These are phyloP conservation scores for Galerucella pusilla DNA, from an alignment of 2,888 invertebrate species.

Conservation along the genomic window DNA sequence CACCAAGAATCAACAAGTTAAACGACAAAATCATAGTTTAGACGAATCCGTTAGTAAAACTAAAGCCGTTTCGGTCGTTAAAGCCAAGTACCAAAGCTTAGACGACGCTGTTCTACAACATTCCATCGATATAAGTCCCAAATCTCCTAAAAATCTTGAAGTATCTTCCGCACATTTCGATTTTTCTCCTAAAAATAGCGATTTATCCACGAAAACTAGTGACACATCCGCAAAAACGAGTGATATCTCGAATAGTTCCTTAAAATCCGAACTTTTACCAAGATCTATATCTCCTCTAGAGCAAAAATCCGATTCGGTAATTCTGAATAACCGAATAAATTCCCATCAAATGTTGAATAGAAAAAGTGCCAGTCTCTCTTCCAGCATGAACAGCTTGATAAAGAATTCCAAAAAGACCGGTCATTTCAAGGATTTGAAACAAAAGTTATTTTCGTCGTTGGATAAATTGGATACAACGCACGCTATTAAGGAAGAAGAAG, in stretches of 20 bases:
- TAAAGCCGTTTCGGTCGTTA: conserved; percentile 65
- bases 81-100: conserved; percentile 75
- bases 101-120: conserved; percentile 70
- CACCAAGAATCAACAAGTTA: conserved; percentile 61
- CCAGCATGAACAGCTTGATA: conserved; percentile 63
- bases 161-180: conserved; percentile 34
- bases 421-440: conserved; percentile 70
- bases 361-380: conserved; percentile 60
- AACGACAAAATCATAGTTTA: conserved; percentile 79
- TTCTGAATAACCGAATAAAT: conserved; percentile 60
- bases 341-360: conserved; percentile 49
- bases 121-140: conserved; percentile 46
- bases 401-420: conserved; percentile 63
- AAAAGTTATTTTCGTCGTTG: conserved; percentile 69
- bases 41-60: conserved; percentile 75
- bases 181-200: conserved; percentile 35
- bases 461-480: conserved; percentile 68
- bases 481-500: conserved; percentile 61
- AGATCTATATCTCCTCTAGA: conserved; percentile 64
- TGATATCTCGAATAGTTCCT: conserved; percentile 28
- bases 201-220: conserved; percentile 27
- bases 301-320: conserved; percentile 62
- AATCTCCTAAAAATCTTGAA: conserved; percentile 44
- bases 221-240: conserved; percentile 31
- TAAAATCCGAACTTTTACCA: conserved; percentile 54